These are phyloP conservation scores for Cremastinae sp. DNA, from an alignment of 2,888 invertebrate genomes.

Conservation along the genomic window DNA sequence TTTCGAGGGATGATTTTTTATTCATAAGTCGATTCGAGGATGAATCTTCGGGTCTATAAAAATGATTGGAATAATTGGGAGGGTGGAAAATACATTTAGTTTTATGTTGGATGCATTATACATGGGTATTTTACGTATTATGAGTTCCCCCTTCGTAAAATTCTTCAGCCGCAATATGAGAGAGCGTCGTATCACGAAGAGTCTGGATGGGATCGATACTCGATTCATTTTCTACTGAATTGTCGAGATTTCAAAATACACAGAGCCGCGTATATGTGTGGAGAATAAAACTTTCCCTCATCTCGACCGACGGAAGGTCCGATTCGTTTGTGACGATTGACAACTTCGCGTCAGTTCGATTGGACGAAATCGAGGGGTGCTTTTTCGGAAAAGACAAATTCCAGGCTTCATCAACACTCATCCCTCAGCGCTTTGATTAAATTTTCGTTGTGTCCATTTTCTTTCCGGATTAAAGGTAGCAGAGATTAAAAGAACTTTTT, in stretches of 20 bases:
- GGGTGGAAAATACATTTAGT: neutral
- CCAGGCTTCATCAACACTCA: neutral
- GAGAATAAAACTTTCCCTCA: constrained; percentile 22
- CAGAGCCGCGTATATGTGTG: neutral
- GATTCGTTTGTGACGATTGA: constrained; percentile 4
- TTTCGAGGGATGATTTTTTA: too few species aligned
- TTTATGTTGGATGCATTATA: constrained; percentile 4
- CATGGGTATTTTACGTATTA: constrained; percentile 24
- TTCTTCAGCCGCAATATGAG: constrained; percentile 39
- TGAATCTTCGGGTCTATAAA: too few species aligned
- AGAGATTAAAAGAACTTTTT: too few species aligned
- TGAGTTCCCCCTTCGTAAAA: constrained; percentile 35
- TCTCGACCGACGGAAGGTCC: neutral
- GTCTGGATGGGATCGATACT: constrained; percentile 68
- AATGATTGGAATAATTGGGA: too few species aligned
- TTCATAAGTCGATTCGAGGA: too few species aligned
- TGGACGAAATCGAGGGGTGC: neutral
- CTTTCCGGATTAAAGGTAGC: too few species aligned
- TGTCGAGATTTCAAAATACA: constrained; percentile 40
- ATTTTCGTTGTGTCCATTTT: too few species aligned
- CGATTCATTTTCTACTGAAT: constrained; percentile 71
- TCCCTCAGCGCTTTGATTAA: too few species aligned
- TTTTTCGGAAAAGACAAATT: neutral
- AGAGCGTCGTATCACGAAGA: constrained; percentile 30
- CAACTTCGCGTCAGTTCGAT: constrained; percentile 1